phyloP scores from a whole-genome alignment of 2,113 vertebrate genomes.

The Mesembrinibis cayennensis region DNA sequence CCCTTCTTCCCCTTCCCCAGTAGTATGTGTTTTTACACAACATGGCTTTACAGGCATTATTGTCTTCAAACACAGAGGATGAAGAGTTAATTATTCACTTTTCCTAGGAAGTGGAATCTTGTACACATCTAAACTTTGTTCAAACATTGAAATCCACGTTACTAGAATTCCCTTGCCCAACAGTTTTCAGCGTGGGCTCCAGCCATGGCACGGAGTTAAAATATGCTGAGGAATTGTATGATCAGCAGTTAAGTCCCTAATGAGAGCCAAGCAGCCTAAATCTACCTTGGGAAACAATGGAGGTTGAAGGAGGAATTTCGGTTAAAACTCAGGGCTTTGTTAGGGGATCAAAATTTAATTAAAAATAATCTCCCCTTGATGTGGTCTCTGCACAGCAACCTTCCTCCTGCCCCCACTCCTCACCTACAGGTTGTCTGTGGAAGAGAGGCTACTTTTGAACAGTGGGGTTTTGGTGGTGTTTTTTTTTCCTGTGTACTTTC shows the following conservation, averaged over 20 bases:
- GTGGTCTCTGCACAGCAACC: background rate
- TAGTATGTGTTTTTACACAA: background rate
- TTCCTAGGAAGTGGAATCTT: background rate
- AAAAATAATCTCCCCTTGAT: background rate
- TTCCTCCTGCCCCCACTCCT: background rate
- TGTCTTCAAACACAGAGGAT: background rate
- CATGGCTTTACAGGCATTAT: background rate
- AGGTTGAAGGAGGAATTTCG: background rate
- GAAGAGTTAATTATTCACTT: conserved; percentile 45
- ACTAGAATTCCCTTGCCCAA: background rate
- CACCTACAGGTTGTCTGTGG: background rate
- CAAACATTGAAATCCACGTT: conserved; percentile 32
- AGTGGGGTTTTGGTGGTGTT: background rate
- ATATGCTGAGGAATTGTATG: background rate
- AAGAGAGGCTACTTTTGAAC: background rate
- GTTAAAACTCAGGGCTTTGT: conserved; percentile 7
- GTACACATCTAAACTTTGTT: background rate
- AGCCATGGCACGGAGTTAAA: background rate
- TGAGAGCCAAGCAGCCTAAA: background rate
- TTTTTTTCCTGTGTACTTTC: background rate
- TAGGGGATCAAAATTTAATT: conserved; percentile 44
- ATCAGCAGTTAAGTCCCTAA: conserved; percentile 13
- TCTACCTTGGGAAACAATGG: background rate
- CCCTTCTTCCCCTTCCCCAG: background rate
- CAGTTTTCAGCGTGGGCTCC: background rate